Conservation (phyloP, 2,797 vertebrate species). For the Rhadinocentrus ornatus region DNA sequence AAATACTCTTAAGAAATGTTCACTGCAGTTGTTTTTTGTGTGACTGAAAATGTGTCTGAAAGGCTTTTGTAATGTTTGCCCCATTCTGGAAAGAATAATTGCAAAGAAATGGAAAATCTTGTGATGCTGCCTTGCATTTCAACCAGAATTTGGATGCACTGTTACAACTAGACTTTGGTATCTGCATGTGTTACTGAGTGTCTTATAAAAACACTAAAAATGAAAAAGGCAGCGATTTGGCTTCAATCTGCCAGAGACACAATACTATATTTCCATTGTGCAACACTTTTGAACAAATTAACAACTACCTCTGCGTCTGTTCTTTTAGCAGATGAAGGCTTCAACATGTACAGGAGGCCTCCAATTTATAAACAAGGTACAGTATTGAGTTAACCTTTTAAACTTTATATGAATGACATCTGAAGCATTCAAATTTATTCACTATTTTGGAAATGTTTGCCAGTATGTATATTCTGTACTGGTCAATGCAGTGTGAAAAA, state of each 20-base stretch:
- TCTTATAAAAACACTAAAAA: neutral
- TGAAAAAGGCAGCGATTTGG: neutral
- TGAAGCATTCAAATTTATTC: neutral
- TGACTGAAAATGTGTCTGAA: neutral
- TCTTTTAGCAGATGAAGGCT: constrained; percentile 89
- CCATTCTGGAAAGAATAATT: neutral
- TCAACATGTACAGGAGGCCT: constrained; percentile 94
- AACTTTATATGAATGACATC: neutral
- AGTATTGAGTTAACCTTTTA: constrained; percentile 32
- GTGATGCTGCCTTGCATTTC: neutral
- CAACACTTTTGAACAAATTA: neutral
- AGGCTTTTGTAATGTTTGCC: neutral
- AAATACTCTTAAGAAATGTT: neutral
- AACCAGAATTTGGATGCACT: neutral
- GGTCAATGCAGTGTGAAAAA: no score
- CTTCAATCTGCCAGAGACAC: neutral
- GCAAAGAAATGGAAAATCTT: neutral
- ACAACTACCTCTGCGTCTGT: constrained; percentile 71
- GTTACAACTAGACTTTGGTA: neutral
- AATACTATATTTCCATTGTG: neutral
- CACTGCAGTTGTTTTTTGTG: neutral
- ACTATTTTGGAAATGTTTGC: no score
- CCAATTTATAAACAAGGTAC: constrained; percentile 96
- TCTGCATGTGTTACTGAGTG: neutral
- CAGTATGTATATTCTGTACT: no score